These are phyloP conservation scores for Nebria ingens DNA, from an alignment of 1,140 invertebrate genomes.

Conservation along the genomic window DNA sequence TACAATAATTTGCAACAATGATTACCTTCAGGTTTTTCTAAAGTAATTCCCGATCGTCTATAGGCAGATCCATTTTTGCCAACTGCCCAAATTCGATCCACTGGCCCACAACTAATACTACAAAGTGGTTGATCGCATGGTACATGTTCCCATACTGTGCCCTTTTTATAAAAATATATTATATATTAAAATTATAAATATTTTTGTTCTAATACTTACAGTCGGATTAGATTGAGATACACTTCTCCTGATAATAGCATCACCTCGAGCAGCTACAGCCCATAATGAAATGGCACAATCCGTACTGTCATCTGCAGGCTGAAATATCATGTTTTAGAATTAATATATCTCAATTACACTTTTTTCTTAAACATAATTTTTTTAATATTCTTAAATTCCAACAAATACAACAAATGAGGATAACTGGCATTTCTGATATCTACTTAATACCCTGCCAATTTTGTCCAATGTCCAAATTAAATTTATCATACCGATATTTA, in stretches of 20 bases:
- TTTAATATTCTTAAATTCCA: no score
- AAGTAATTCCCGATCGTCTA: constrained; percentile 57
- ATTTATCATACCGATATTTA: no score
- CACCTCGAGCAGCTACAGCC: constrained; percentile 72
- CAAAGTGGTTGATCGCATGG: constrained; percentile 64
- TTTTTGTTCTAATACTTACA: constrained; percentile 38
- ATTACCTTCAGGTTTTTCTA: constrained; percentile 51
- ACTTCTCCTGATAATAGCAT: constrained; percentile 67
- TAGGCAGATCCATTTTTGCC: constrained; percentile 76
- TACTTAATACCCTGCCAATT: no score
- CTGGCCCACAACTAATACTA: constrained; percentile 57
- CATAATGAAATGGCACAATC: constrained; percentile 52
- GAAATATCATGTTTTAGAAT: no score
- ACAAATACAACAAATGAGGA: no score
- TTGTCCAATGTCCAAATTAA: no score
- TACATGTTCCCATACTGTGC: constrained; percentile 68
- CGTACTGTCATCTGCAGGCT: constrained; percentile 22
- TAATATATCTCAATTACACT: no score
- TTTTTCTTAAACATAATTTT: no score
- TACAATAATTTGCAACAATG: not conserved
- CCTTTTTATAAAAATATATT: constrained; percentile 34
- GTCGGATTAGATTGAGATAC: constrained; percentile 57
- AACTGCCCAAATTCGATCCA: constrained; percentile 71
- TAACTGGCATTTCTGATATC: no score
- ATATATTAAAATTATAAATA: constrained; percentile 8